Conservation (phyloP, 2,797 vertebrate species). For the Dicrostonyx torquatus region DNA sequence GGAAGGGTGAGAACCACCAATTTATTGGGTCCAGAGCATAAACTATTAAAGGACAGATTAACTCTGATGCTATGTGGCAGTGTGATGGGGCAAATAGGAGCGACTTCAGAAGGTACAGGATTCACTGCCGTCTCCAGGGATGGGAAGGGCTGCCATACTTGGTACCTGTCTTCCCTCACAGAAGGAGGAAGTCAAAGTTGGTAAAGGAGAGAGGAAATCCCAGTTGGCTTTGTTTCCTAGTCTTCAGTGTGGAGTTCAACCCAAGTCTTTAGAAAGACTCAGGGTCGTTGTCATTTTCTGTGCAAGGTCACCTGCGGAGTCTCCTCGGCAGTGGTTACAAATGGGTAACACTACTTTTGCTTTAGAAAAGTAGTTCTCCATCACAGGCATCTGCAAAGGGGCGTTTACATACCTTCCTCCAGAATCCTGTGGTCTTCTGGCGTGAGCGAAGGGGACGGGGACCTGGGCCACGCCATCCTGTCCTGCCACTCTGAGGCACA, state of each 20-base stretch:
- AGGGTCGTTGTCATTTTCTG: background rate
- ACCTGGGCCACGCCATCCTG: background rate
- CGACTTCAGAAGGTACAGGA: background rate
- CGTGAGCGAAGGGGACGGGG: background rate
- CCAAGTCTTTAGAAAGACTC: background rate
- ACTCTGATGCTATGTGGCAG: background rate
- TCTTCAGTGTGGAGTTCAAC: background rate
- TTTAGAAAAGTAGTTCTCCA: background rate
- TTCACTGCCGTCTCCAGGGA: background rate
- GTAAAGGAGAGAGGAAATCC: background rate
- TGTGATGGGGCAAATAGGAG: background rate
- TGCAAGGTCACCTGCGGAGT: background rate
- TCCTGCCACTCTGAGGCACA: rapidly evolving
- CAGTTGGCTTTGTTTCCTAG: background rate
- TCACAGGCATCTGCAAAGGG: background rate
- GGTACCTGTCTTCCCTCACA: background rate
- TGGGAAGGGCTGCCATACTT: background rate
- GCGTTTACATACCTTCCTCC: rapidly evolving
- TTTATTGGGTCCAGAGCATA: background rate
- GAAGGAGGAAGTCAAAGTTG: background rate
- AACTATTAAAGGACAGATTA: background rate
- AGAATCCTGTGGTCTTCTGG: background rate
- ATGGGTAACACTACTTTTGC: background rate
- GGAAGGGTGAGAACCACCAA: background rate
- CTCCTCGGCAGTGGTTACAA: background rate